phyloP scores from a whole-genome alignment of 2,797 vertebrate species.

The Pangasius mekongensis region DNA sequence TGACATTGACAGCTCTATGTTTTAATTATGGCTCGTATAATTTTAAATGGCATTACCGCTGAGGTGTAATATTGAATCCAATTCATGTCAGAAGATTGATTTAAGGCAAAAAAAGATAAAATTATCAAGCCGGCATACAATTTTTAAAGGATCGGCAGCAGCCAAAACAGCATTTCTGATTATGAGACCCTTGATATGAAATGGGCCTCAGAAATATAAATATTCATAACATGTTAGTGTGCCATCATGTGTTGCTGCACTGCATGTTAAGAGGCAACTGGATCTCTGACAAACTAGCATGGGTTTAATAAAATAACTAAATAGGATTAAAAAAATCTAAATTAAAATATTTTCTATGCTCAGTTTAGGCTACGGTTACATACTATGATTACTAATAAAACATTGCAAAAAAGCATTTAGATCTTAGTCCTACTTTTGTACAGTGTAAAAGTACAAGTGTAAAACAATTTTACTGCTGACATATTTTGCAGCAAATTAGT shows the following conservation, averaged over 20 bases:
- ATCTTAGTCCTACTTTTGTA: neutral
- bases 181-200: neutral
- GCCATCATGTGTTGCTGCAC: neutral
- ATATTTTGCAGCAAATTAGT: neutral
- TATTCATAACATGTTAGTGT: neutral
- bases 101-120: conserved; percentile 29
- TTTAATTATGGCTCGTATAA: conserved; percentile 69
- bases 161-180: neutral
- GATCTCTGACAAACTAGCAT: neutral
- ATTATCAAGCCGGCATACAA: neutral
- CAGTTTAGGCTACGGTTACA: neutral
- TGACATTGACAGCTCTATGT: conserved; percentile 62
- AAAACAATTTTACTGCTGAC: no score
- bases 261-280: neutral
- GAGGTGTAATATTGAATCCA: conserved; percentile 61
- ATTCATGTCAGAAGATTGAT: conserved; percentile 55
- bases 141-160: neutral
- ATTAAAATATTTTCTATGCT: neutral
- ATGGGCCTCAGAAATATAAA: neutral
- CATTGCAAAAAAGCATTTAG: neutral
- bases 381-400: neutral
- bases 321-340: neutral
- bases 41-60: conserved; percentile 56
- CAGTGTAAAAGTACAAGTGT: no score
- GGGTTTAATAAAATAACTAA: neutral